A percentile compares a stretch with the other conserved stretches of the same genome.
phyloP scores from a whole-genome alignment of 2,888 invertebrate genomes.

The Mayetiola destructor region DNA sequence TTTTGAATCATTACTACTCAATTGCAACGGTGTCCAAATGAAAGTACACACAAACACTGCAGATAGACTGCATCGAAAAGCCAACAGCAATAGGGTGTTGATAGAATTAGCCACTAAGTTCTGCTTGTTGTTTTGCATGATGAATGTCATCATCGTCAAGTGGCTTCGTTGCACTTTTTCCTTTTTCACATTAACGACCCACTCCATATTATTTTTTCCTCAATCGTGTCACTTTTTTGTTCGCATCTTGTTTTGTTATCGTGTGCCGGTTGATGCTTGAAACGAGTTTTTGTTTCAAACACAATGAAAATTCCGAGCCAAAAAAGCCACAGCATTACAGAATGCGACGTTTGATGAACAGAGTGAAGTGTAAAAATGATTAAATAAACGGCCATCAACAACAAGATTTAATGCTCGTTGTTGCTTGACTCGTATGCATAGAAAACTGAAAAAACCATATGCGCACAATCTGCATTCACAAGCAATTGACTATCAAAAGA shows the following conservation, averaged over 20 bases:
- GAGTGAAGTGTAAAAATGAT: slow-evolving; percentile 1
- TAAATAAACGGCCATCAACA: slow-evolving; percentile 7
- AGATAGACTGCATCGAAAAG: not conserved
- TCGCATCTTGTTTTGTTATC: too few relatives aligned
- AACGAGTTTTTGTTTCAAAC: not conserved
- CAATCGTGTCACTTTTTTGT: not conserved
- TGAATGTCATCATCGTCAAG: not conserved
- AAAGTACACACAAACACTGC: not conserved
- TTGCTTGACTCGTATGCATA: too few relatives aligned
- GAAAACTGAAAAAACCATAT: not conserved
- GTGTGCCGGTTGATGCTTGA: too few relatives aligned
- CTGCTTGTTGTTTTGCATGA: not conserved
- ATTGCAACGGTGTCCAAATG: not conserved
- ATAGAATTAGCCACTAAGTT: not conserved
- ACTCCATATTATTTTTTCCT: too few relatives aligned
- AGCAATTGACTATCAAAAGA: not conserved
- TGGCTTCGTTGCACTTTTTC: not conserved
- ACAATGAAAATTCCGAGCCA: not conserved
- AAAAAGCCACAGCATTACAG: not conserved
- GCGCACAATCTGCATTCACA: not conserved
- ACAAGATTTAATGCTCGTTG: not conserved
- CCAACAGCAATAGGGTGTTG: not conserved
- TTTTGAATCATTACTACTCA: too few relatives aligned
- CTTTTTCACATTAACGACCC: too few relatives aligned
- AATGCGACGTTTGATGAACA: too few relatives aligned